Conservation (phyloP, 2,888 invertebrate genomes). For the Rhamphomyia laevipes region DNA sequence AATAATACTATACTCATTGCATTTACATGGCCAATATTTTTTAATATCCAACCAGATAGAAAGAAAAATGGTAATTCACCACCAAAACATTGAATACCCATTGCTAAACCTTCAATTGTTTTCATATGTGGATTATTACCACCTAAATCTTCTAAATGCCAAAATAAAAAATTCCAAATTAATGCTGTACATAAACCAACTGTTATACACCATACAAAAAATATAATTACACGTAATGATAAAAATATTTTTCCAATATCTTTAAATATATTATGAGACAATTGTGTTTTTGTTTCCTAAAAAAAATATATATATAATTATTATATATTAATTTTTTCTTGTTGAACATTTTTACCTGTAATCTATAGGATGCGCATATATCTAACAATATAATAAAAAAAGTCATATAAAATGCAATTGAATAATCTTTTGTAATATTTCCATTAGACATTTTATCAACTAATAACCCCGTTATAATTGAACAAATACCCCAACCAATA, state of each 20-base stretch:
- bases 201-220: conserved; percentile 66
- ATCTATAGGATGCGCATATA: conserved; percentile 50
- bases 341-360: conserved; percentile 40
- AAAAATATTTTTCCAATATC: conserved; percentile 56
- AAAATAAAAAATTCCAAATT: conserved; percentile 80
- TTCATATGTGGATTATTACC: conserved; percentile 45
- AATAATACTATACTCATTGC: conserved; percentile 74
- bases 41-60: conserved; percentile 62
- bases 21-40: conserved; percentile 67
- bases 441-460: conserved; percentile 64
- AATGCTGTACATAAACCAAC: conserved; percentile 77
- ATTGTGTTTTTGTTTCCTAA: conserved; percentile 51
- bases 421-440: conserved; percentile 54
- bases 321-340: neutral
- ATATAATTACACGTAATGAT: conserved; percentile 56
- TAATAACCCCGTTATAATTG: conserved; percentile 62
- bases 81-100: conserved; percentile 66
- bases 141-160: conserved; percentile 67
- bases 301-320: conserved; percentile 15
- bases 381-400: conserved; percentile 52
- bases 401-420: conserved; percentile 68
- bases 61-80: conserved; percentile 84
- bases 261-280: conserved; percentile 52
- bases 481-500: conserved; percentile 72
- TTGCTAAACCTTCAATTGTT: conserved; percentile 60